Conservation (phyloP, 2,113 vertebrate genomes). For the Pantherophis guttatus region DNA sequence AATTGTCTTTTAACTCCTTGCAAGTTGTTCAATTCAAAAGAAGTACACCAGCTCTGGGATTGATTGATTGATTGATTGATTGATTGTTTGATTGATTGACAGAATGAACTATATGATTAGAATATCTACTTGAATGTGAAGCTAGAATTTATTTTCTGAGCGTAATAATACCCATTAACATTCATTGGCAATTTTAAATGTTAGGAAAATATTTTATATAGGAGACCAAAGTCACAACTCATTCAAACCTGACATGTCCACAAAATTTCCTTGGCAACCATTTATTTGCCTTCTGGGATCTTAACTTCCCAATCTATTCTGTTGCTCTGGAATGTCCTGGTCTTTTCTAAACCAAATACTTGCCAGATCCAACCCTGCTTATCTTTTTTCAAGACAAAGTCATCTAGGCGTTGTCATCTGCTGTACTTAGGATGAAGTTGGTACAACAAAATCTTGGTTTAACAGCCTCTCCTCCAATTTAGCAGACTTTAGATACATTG, state of each 20-base stretch:
- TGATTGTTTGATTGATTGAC: no score
- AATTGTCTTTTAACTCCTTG: constrained; percentile 34
- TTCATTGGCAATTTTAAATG: neutral
- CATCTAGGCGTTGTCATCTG: neutral
- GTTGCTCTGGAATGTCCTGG: neutral
- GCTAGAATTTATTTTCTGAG: neutral
- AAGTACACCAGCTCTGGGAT: neutral
- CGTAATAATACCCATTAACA: neutral
- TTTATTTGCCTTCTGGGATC: neutral
- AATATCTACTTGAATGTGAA: neutral
- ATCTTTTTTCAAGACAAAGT: neutral
- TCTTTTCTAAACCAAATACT: neutral
- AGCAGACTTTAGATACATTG: neutral
- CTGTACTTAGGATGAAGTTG: neutral
- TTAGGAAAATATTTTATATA: neutral
- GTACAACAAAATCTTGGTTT: neutral
- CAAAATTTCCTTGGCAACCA: neutral
- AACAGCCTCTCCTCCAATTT: neutral
- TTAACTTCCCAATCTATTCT: neutral
- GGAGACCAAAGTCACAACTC: neutral
- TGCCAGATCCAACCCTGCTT: neutral
- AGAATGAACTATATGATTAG: neutral
- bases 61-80: no score
- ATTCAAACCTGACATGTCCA: neutral
- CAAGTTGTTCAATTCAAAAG: neutral